Evolutionary conservation across 2,113 vertebrate genomes (phyloP).

Genomic region (Oxygymnocypris stewartii): DNA sequence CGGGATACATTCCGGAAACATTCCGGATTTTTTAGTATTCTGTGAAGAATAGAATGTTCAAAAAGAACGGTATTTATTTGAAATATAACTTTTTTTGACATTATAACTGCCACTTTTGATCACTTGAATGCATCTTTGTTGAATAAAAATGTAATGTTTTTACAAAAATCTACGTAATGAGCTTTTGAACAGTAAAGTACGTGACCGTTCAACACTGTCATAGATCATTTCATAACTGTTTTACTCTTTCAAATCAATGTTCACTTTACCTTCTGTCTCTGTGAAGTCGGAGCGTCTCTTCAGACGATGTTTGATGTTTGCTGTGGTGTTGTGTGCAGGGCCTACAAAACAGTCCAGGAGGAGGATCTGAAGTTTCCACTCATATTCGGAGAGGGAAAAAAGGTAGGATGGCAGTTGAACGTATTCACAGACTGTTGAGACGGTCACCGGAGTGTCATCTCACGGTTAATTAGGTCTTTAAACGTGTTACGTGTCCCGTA

Average conservation of each 20-base stretch:
- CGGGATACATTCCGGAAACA: not conserved
- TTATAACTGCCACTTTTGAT: not conserved
- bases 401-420: slow-evolving; percentile 72
- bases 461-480: not conserved
- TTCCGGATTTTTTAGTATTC: not conserved
- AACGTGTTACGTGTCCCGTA: not conserved
- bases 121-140: not conserved
- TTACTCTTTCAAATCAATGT: not conserved
- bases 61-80: not conserved
- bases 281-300: not conserved
- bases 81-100: too few relatives aligned
- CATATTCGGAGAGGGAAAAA: slow-evolving; percentile 82
- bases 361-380: slow-evolving; percentile 67
- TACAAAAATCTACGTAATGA: not conserved
- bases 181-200: not conserved
- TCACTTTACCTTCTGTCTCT: not conserved
- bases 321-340: slow-evolving; percentile 51
- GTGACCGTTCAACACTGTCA: not conserved
- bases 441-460: not conserved
- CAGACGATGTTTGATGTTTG: not conserved
- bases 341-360: slow-evolving; percentile 88
- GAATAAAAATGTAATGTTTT: not conserved
- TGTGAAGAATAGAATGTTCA: not conserved
- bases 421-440: not conserved
- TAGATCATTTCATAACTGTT: not conserved